These are phyloP conservation scores for Apus apus DNA, from an alignment of 2,113 vertebrate genomes.

Conservation along the genomic window DNA sequence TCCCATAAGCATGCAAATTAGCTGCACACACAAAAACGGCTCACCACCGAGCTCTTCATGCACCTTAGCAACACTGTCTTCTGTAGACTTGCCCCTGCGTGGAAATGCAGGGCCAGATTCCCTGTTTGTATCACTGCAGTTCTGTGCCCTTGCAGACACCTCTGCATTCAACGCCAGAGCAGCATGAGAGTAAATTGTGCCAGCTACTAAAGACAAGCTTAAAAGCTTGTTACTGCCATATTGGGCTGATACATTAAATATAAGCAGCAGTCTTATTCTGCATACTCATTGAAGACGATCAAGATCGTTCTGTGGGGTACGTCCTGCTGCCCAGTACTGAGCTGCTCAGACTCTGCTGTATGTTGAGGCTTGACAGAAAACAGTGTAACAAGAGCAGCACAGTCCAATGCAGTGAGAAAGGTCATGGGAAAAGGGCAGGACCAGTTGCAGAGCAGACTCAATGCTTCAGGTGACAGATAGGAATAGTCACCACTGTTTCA, in stretches of 20 bases:
- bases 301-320: background rate
- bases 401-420: background rate
- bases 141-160: background rate
- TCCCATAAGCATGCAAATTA: constrained; percentile 39
- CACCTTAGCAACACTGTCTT: background rate
- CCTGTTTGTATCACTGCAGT: background rate
- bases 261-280: background rate
- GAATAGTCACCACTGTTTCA: background rate
- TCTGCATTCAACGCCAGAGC: background rate
- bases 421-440: background rate
- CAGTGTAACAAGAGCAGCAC: background rate
- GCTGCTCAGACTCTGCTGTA: background rate
- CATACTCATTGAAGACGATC: background rate
- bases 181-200: background rate
- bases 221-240: background rate
- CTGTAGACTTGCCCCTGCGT: background rate
- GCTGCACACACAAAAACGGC: background rate
- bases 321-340: background rate
- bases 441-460: background rate
- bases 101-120: background rate
- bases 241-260: background rate
- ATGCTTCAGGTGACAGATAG: background rate
- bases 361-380: background rate
- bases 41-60: background rate
- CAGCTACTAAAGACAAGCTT: background rate